Conservation (phyloP, 2,113 vertebrate species). For the Platichthys flesus region DNA sequence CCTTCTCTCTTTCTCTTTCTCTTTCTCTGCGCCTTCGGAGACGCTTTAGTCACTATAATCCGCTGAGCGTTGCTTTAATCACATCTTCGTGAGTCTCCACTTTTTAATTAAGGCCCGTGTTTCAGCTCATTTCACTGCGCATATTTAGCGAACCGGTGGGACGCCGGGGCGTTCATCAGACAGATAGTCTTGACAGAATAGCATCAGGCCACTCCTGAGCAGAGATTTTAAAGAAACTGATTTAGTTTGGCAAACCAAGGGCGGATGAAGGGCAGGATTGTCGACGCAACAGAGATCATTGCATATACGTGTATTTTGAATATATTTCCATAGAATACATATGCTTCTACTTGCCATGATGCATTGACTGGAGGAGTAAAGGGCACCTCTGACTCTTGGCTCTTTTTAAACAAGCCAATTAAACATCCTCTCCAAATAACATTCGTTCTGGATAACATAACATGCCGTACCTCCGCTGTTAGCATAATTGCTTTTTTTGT, state of each 20-base stretch:
- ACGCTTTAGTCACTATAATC: constrained; percentile 77
- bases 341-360: neutral
- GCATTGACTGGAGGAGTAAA: constrained; percentile 32
- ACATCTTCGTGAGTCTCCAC: constrained; percentile 78
- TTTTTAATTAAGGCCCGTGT: constrained; percentile 84
- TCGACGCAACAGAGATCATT: constrained; percentile 41
- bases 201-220: constrained; percentile 66
- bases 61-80: constrained; percentile 78
- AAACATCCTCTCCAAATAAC: constrained; percentile 41
- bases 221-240: constrained; percentile 64
- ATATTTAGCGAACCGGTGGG: constrained; percentile 83
- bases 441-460: constrained; percentile 18
- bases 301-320: constrained; percentile 23
- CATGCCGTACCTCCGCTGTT: constrained; percentile 1
- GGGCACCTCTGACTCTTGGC: constrained; percentile 29
- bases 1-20: constrained; percentile 41
- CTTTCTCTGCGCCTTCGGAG: constrained; percentile 66
- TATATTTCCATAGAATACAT: constrained; percentile 37
- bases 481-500: constrained; percentile 54
- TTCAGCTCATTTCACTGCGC: constrained; percentile 83
- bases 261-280: constrained; percentile 55
- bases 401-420: constrained; percentile 52
- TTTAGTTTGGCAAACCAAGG: constrained; percentile 67
- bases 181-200: constrained; percentile 75
- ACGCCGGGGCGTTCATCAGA: constrained; percentile 74